phyloP scores from a whole-genome alignment of 2,113 vertebrate genomes.

The Lampris incognitus region DNA sequence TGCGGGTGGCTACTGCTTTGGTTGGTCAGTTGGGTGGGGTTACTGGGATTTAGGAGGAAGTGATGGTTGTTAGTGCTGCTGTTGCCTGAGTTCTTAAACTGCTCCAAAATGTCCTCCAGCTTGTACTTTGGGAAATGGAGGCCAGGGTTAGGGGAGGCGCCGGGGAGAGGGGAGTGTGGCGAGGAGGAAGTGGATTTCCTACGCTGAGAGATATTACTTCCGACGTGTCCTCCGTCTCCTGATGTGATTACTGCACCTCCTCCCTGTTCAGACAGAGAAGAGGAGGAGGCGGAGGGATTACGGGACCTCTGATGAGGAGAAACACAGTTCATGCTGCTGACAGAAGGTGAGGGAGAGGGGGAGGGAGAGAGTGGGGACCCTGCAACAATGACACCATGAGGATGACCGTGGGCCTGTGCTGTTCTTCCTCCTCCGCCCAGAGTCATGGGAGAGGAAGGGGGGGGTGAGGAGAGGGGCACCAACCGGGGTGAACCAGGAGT shows the following conservation, averaged over 20 bases:
- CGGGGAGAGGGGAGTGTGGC: slow-evolving; percentile 67
- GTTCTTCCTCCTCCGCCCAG: slow-evolving; percentile 60
- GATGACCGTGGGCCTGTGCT: slow-evolving; percentile 52
- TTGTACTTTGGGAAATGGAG: slow-evolving; percentile 75
- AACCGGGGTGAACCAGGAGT: slow-evolving; percentile 71
- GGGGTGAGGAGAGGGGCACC: slow-evolving; percentile 58
- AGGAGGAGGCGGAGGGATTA: slow-evolving; percentile 81
- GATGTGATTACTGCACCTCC: slow-evolving; percentile 44
- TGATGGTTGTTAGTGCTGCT: slow-evolving; percentile 77
- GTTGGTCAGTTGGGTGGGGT: slow-evolving; percentile 73
- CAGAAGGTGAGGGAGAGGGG: slow-evolving; percentile 69
- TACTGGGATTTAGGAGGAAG: slow-evolving; percentile 55
- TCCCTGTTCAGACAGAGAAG: slow-evolving; percentile 76
- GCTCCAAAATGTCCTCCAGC: slow-evolving; percentile 84
- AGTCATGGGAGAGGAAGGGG: slow-evolving; percentile 63
- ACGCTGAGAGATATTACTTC: slow-evolving; percentile 64
- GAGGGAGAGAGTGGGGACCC: slow-evolving; percentile 63
- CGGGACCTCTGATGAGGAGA: slow-evolving; percentile 80
- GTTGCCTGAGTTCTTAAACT: slow-evolving; percentile 83
- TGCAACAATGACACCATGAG: slow-evolving; percentile 55
- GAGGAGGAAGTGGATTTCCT: slow-evolving; percentile 74
- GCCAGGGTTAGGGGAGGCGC: slow-evolving; percentile 69
- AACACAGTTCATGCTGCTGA: slow-evolving; percentile 72
- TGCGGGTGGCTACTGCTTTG: slow-evolving; percentile 80
- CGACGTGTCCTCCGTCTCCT: slow-evolving; percentile 62